phyloP scores from a whole-genome alignment of 2,888 invertebrate genomes.

The Myathropa florea region DNA sequence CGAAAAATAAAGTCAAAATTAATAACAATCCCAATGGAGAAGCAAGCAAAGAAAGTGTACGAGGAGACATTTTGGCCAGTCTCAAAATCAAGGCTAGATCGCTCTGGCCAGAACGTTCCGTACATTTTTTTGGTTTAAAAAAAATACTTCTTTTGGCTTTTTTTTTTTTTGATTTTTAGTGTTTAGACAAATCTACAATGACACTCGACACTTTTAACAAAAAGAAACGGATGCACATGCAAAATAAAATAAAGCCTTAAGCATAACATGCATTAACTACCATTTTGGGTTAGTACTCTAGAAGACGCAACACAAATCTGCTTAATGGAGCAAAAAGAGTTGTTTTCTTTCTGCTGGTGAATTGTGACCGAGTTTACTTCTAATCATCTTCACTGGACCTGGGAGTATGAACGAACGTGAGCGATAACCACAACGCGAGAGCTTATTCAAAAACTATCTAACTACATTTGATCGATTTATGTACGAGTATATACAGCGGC shows the following conservation, averaged over 20 bases:
- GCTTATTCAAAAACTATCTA: constrained; percentile 4
- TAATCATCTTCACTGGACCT: constrained; percentile 19
- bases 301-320: neutral
- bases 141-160: constrained; percentile 77
- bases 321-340: no score
- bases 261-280: constrained; percentile 53
- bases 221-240: constrained; percentile 56
- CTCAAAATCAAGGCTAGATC: neutral
- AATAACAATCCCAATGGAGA: constrained; percentile 36
- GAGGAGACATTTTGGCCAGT: constrained; percentile 20
- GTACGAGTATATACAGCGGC: constrained; percentile 18
- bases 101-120: constrained; percentile 23
- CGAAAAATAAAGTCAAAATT: constrained; percentile 2
- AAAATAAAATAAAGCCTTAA: constrained; percentile 25
- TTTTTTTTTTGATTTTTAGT: constrained; percentile 62
- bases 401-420: neutral
- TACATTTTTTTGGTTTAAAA: constrained; percentile 11
- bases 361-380: constrained; percentile 19
- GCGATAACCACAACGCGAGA: neutral
- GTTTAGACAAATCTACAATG: constrained; percentile 60
- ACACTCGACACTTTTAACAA: constrained; percentile 47
- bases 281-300: neutral
- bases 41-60: neutral
- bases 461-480: constrained; percentile 3
- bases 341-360: constrained; percentile 11